Base-by-base conservation (phyloP, 2,888 invertebrate genomes). In the Tanypteryx hageni region DNA sequence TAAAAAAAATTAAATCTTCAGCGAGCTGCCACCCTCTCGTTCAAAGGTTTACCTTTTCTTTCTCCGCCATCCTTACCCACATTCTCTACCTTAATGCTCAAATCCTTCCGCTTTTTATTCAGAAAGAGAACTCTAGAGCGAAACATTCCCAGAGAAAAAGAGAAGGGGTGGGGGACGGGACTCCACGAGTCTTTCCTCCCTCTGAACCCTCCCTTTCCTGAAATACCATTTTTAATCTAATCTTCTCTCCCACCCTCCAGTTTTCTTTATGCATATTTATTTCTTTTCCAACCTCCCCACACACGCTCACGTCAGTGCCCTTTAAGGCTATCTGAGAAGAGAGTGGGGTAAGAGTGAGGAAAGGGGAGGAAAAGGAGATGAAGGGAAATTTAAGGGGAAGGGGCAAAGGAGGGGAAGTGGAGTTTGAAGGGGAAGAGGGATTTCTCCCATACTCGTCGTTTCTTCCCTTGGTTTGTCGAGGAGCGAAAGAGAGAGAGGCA, bases 181-280 rank as follows among this genome's bases (percentile, higher is more conserved):
- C 5, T 44, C 44, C 3, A 44, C 44, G 3, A 44, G 44, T 3
- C 5, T 44, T 5, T 44, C 44, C 44, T 44, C 44, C 44, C 44
- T 3, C 44, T 5, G 3, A 44, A 44, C 44, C 44, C 44, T 44
- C 44, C 44, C 5, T 44, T 44, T 44, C 44, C 44, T 44, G 3
- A 44, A 44, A 44, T 44, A 1, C 44, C 44, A 44, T 44, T 44
- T 27, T 22, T 22, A 61, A 85, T 22, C 59, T 27, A 86, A 61
- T 86, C 61, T 16, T 86, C 31, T 56, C 83, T 83, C 83, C 56
- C 56, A 16, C 56, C 83, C 44, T 11, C 16, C 16, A 18, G 4
- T 44, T 83, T 83, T 56, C 83, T 83, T 83, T 83, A 76, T 44
- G 61, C 27, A 27, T 16, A 61, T 31, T 86, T 86, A 22, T 58